Conservation (phyloP, 2,888 invertebrate species). For the Mellilla xanthometata region DNA sequence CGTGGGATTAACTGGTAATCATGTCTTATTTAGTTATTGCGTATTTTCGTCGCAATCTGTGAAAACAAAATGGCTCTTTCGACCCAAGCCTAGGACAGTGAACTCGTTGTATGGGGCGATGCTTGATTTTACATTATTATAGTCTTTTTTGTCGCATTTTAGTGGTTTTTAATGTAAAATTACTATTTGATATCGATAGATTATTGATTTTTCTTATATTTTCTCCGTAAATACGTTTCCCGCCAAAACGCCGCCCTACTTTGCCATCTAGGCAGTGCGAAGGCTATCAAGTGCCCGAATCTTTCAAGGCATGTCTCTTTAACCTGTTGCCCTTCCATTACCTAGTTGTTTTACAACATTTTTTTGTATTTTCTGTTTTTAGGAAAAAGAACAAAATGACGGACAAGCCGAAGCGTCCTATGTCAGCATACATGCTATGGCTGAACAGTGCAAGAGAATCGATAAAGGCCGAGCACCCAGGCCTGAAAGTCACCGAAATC, state of each 20-base stretch:
- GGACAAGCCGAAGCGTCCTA: constrained; percentile 96
- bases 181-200: constrained; percentile 23
- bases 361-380: constrained; percentile 50
- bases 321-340: constrained; percentile 55
- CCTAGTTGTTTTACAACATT: constrained; percentile 33
- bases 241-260: constrained; percentile 79
- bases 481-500: constrained; percentile 95
- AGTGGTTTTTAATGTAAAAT: constrained; percentile 31
- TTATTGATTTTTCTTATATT: constrained; percentile 28
- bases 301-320: constrained; percentile 48
- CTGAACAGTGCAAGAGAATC: constrained; percentile 93
- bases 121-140: constrained; percentile 53
- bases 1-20: constrained; percentile 70
- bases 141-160: constrained; percentile 32
- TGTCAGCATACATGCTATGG: constrained; percentile 98
- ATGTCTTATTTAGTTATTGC: constrained; percentile 73
- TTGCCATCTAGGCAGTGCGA: constrained; percentile 49
- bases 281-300: constrained; percentile 45
- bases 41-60: constrained; percentile 79
- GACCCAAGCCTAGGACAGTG: constrained; percentile 79
- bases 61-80: constrained; percentile 83
- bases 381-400: constrained; percentile 87
- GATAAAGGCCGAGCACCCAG: constrained; percentile 95
- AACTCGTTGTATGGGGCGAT: constrained; percentile 77
- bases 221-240: constrained; percentile 63